Base-by-base conservation (phyloP, 2,113 vertebrate species). In the Peromyscus leucopus region DNA sequence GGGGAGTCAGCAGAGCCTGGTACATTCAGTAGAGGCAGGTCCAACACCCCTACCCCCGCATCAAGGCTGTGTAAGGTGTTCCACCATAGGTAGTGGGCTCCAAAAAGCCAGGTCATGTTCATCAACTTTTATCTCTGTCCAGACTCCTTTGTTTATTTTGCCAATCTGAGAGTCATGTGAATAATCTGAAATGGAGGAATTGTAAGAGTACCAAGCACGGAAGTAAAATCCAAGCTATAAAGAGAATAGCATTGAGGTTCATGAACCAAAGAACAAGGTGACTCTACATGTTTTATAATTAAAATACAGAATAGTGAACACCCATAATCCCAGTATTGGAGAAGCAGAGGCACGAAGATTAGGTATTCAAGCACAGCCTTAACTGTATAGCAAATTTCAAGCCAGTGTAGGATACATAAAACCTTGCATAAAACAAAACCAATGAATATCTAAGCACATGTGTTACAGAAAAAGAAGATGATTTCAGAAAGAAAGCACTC, bases 191-290 rank as follows among this genome's bases (percentile, higher is more conserved):
- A 55, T 65, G 46, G 59, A 94, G 48, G 84, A 91, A 86, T 93
- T n/a, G 31, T 7, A 91, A 85, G 28, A 59, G 10, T 36, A 7
- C 11, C 67, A 57, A 79, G 11, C 4, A 42, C 4, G 48, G 31
- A 82, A 72, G 8, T 90, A 31, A 92, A 96, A 96, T 63, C 2
- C 24, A 85, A 95, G 94, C 71, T n/a, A 65, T n/a, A 92, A 59
- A 39, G 22, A 2, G 11, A 59, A 57, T 69, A 57, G 91, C 87
- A 67, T 15, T 79, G 78, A 95, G n/a, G 93, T 16, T 42, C 71
- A 72, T 2, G 55, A 80, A 33, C 57, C 36, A 93, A 82, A 89
- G 22, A 76, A 3, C 26, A 48, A 92, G 65, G 61, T 95, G 42
- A 76, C 51, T 92, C 21, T n/a, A 28, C 2, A 71, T 59, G 90